phyloP scores from a whole-genome alignment of 2,113 vertebrate genomes.

The Triplophysa dalaica region DNA sequence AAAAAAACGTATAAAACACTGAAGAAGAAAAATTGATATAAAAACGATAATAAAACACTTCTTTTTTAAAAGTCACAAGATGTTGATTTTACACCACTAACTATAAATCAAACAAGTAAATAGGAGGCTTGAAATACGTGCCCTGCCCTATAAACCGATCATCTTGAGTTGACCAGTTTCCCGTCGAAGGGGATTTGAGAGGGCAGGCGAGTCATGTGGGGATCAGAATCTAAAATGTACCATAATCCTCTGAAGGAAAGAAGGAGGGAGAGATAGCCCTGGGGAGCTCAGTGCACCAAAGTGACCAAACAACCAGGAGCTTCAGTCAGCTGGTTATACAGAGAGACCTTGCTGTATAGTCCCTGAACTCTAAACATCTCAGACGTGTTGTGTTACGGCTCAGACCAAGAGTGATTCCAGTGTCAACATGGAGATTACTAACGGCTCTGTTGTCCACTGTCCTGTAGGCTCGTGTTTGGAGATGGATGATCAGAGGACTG shows the following conservation, averaged over 20 bases:
- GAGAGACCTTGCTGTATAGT: background rate
- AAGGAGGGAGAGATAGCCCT: constrained; percentile 26
- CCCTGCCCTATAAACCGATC: constrained; percentile 48
- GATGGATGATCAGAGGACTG: constrained; percentile 41
- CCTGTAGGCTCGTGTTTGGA: constrained; percentile 49
- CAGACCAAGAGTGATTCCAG: constrained; percentile 51
- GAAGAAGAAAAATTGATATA: no score
- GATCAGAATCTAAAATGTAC: constrained; percentile 65
- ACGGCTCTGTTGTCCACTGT: constrained; percentile 47
- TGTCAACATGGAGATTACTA: constrained; percentile 57
- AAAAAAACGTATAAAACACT: no score
- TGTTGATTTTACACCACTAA: no score
- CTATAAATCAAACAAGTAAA: background rate
- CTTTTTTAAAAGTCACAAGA: no score
- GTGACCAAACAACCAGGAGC: background rate
- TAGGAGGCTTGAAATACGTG: background rate
- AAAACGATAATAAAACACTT: no score
- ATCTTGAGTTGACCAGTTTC: constrained; percentile 39
- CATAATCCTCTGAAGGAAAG: constrained; percentile 62
- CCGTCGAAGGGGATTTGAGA: constrained; percentile 57
- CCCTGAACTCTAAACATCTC: background rate
- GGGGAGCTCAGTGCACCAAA: constrained; percentile 16
- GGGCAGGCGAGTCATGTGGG: constrained; percentile 70
- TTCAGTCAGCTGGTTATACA: background rate
- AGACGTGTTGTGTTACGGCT: constrained; percentile 58